Evolutionary conservation across 2,888 invertebrate genomes (phyloP), one percentile per base, ranked within the genome.

Genomic region (Tetropium fuscum): DNA sequence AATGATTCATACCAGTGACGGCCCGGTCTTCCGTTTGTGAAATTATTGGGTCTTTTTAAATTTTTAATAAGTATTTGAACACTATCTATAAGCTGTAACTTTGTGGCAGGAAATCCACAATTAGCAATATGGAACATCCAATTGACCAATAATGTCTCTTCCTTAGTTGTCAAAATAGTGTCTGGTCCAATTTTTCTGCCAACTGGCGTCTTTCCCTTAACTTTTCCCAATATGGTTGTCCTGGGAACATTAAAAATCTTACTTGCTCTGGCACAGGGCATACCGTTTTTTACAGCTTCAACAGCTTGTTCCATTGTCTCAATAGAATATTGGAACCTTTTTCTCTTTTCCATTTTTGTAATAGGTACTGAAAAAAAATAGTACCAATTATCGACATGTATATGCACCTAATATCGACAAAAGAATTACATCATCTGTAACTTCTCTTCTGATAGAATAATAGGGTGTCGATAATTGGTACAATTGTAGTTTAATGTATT

Each of bases 1-100:
- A 80, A 81, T 2, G 43, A 58, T 30, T 71, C 54, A 56, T 71
- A 80, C 78, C 79, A 80, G 27, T 74, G 72, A 53, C 72, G 71
- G n/a, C 78, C 76, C 34, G 76, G 78, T 41, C 72, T 60, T 34
- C 69, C 72, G 63, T 78, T 64, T 34, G 66, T 73, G 48, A 77
- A 76, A 3, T 60, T 69, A 51, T 56, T 60, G 15, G 44, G 10
- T 45, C 57, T 18, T 19, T 49, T 45, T 11, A 58, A 72, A 15
- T 63, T 66, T 63, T 16, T 69, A 60, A 7, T 69, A 7, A 30
- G 11, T 10, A 30, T 7, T 27, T 27, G 27, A 2, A 27, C 27
- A 27, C 27, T 27, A 27, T 27, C 27, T n/a, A 27, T 2, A 2
- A 27, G 27, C 27, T 27, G 27, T 27, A 27, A 27, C n/a, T 27